These are phyloP conservation scores for Paramormyrops kingsleyae DNA, from an alignment of 2,113 vertebrate species.

Conservation along the genomic window DNA sequence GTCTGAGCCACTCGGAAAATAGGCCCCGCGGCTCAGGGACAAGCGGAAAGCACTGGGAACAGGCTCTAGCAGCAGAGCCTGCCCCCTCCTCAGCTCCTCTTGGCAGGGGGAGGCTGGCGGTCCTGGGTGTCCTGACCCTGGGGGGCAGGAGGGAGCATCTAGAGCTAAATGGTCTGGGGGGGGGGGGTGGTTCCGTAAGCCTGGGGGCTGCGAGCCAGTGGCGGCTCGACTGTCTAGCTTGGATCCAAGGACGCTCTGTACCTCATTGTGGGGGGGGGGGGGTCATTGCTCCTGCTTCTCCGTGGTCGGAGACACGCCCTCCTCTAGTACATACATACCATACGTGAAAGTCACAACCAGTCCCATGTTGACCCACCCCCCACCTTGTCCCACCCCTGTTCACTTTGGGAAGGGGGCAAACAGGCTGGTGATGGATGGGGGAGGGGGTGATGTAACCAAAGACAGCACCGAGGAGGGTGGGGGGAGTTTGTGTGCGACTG, in stretches of 20 bases:
- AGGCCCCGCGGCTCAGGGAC: not conserved
- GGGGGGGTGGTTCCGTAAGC: not conserved
- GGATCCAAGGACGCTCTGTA: slow-evolving; percentile 76
- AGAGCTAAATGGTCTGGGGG: not conserved
- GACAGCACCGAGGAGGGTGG: not conserved
- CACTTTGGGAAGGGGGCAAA: not conserved
- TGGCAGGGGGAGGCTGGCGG: not conserved
- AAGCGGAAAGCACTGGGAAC: not conserved
- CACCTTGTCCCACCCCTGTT: not conserved
- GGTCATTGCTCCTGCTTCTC: slow-evolving; percentile 56
- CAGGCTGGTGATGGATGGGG: not conserved
- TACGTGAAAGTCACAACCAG: slow-evolving; percentile 66
- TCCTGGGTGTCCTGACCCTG: not conserved
- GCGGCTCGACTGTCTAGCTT: slow-evolving; percentile 54
- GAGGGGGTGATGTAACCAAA: not conserved
- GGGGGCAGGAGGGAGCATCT: not conserved
- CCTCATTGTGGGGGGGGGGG: slow-evolving; percentile 39
- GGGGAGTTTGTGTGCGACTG: not conserved
- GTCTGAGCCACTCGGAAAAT: not conserved
- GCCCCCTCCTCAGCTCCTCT: not conserved
- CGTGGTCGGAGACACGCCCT: slow-evolving; percentile 45
- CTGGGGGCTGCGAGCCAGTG: slow-evolving; percentile 28
- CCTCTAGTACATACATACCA: slow-evolving; percentile 41
- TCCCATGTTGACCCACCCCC: slow-evolving; percentile 31
- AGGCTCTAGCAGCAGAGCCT: not conserved